phyloP scores from a whole-genome alignment of 2,113 vertebrate species.

The Varanus salvator region DNA sequence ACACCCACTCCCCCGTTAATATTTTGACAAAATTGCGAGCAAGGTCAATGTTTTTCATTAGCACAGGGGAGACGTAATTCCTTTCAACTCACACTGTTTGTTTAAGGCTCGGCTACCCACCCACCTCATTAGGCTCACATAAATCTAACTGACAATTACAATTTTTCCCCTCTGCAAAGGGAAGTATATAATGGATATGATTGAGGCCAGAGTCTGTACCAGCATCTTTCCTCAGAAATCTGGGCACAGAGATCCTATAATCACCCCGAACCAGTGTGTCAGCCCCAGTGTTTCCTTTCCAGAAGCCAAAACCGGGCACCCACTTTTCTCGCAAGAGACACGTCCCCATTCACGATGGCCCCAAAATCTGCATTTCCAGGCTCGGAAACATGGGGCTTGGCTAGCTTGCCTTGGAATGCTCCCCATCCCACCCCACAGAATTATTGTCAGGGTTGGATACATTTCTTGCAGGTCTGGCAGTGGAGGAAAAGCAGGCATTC shows the following conservation, averaged over 20 bases:
- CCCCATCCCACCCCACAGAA: not conserved
- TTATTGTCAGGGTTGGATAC: not conserved
- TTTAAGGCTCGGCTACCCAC: constrained; percentile 32
- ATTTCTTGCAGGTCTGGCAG: not conserved
- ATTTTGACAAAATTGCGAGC: constrained; percentile 9
- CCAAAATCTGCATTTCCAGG: not conserved
- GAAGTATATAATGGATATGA: not conserved
- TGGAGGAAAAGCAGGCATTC: not conserved
- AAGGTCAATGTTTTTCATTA: constrained; percentile 27
- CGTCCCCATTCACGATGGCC: not conserved
- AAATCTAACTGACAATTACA: constrained; percentile 23
- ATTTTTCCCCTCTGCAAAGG: not conserved
- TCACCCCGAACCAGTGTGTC: not conserved
- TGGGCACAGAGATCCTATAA: not conserved
- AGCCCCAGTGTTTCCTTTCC: not conserved
- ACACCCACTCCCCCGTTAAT: constrained; percentile 14
- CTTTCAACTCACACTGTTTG: constrained; percentile 26
- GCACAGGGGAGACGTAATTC: not conserved
- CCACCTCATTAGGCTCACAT: constrained; percentile 35
- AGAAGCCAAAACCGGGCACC: not conserved
- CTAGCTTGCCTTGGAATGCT: not conserved
- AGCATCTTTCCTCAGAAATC: not conserved
- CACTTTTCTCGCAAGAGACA: not conserved
- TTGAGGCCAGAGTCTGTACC: not conserved
- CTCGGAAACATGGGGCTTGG: no score